phyloP scores from a whole-genome alignment of 2,113 vertebrate species.

The Zosterops japonicus region DNA sequence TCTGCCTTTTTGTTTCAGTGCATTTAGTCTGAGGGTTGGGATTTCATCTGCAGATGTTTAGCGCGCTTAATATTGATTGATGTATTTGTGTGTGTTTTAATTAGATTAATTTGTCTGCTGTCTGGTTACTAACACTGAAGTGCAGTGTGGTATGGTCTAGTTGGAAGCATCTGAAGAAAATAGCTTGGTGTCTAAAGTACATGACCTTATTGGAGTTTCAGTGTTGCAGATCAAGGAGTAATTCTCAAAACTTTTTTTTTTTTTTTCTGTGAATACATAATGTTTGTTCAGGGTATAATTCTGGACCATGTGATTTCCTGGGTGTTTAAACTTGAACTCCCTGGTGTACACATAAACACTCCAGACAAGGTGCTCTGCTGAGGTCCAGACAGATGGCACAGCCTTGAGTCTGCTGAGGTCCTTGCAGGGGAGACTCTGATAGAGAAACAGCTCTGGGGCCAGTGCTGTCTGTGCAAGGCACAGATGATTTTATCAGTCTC shows the following conservation, averaged over 20 bases:
- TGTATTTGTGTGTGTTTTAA: neutral
- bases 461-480: neutral
- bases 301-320: neutral
- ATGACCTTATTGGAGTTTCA: neutral
- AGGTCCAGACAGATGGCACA: neutral
- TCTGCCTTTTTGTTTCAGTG: neutral
- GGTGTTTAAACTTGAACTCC: neutral
- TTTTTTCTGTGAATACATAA: neutral
- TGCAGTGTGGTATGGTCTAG: neutral
- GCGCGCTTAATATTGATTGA: neutral
- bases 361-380: neutral
- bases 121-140: neutral
- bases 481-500: neutral
- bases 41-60: neutral
- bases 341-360: accelerated
- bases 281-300: neutral
- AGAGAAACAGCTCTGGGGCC: neutral
- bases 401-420: neutral
- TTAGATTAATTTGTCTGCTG: neutral
- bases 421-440: neutral
- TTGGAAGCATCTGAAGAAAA: neutral
- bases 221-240: neutral
- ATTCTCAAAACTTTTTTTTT: neutral
- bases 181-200: neutral
- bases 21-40: neutral